Evolutionary conservation across 2,888 invertebrate species (phyloP).

Genomic region (Aphodius sticticus): DNA sequence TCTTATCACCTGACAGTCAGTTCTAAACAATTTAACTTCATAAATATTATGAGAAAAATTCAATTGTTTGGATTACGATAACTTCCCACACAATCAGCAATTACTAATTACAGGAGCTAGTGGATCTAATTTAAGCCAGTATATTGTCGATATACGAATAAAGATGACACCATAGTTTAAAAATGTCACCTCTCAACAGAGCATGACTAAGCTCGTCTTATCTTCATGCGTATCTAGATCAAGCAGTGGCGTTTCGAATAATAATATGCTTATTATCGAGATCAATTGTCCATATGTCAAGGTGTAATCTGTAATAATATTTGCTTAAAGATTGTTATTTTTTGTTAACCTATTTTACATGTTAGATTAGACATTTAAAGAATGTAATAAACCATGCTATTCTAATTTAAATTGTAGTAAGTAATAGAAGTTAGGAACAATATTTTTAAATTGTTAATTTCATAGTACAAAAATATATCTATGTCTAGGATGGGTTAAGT

Average conservation of each 20-base stretch:
- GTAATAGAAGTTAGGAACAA: too few relatives aligned
- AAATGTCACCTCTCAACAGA: not conserved
- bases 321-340: too few relatives aligned
- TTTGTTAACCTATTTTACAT: too few relatives aligned
- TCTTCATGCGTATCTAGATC: not conserved
- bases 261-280: not conserved
- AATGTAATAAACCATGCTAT: too few relatives aligned
- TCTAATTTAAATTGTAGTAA: too few relatives aligned
- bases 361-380: too few relatives aligned
- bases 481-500: too few relatives aligned
- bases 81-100: not conserved
- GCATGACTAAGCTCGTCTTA: not conserved
- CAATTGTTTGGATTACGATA: not conserved
- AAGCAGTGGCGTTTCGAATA: too few relatives aligned
- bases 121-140: not conserved
- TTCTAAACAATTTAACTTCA: not conserved
- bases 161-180: slow-evolving; percentile 4
- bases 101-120: not conserved
- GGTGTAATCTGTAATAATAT: not conserved
- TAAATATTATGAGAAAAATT: not conserved
- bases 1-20: not conserved
- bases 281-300: not conserved
- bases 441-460: too few relatives aligned
- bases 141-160: not conserved
- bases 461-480: too few relatives aligned